phyloP scores from a whole-genome alignment of 1,140 invertebrate species.

The Caerostris extrusa region DNA sequence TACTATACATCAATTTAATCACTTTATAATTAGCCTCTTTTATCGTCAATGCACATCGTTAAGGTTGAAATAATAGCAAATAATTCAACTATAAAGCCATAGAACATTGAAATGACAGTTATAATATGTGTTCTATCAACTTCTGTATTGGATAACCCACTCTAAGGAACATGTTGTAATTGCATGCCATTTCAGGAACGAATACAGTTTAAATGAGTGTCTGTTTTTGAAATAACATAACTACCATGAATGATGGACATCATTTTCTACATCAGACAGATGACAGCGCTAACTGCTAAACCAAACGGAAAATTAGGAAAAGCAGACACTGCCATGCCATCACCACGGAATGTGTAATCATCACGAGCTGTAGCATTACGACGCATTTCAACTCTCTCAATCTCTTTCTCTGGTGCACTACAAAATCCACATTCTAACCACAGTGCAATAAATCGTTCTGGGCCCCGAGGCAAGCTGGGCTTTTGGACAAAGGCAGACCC shows the following conservation, averaged over 20 bases:
- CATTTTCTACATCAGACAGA: neutral
- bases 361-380: neutral
- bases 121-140: neutral
- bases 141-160: neutral
- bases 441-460: neutral
- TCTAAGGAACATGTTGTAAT: neutral
- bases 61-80: neutral
- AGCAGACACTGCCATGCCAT: neutral
- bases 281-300: neutral
- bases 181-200: neutral
- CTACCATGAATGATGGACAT: slow-evolving; percentile 13
- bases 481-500: neutral
- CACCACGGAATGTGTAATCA: slow-evolving; percentile 15
- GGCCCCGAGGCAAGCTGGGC: neutral
- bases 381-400: neutral
- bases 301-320: slow-evolving; percentile 24
- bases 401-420: neutral
- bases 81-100: neutral
- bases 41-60: neutral
- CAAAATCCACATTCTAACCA: neutral
- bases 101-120: neutral
- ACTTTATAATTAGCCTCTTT: neutral
- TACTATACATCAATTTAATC: neutral
- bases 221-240: neutral
- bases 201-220: neutral